Base-by-base conservation (phyloP, 2,797 vertebrate genomes). In the Lutjanus campechanus region DNA sequence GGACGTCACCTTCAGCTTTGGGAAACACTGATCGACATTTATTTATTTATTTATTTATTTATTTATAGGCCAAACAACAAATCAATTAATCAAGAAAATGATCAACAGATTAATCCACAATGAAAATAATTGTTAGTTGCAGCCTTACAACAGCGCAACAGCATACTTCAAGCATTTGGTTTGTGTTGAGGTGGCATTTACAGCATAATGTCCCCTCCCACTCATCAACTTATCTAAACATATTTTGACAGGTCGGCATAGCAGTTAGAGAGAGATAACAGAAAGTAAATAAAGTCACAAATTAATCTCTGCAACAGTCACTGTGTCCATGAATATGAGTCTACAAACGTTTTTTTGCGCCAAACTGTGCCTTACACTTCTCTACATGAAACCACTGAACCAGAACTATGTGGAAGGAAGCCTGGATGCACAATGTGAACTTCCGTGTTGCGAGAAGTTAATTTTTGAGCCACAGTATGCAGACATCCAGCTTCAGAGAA, bases 181-280 rank as follows among this genome's bases (percentile, higher is more conserved):
- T 80, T 49, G 53, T 11, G 72, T 19, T 49, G 47, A 53, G 64
- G 59, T 53, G 16, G 19, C 25, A 85, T 60, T 61, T 29, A 68
- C 20, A 84, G 54, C 1, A 1, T n/a, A 70, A 55, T 40, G 41
- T 36, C 12, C 61, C 62, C 46, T 76, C 50, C 50, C 43, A 76
- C 56, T 22, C 46, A 82, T 82, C 22, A 56, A 66, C 0, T 49
- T 13, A 44, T 58, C 15, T 61, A 20, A 20, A 40, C 61, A 61
- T 81, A 79, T 81, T 71, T 69, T 56, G 62, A 83, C 76, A 87
- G 51, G 66, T n/a, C 72, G 36, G n/a, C 16, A 69, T 11, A 47
- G 46, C 7, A 1, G 36, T 50, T 66, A 55, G 8, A 56, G 36
- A 85, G 7, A 79, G 0, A 71, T 55, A 79, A 74, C 41, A 77